phyloP scores from a whole-genome alignment of 2,113 vertebrate genomes.

The Chaetops frenatus region DNA sequence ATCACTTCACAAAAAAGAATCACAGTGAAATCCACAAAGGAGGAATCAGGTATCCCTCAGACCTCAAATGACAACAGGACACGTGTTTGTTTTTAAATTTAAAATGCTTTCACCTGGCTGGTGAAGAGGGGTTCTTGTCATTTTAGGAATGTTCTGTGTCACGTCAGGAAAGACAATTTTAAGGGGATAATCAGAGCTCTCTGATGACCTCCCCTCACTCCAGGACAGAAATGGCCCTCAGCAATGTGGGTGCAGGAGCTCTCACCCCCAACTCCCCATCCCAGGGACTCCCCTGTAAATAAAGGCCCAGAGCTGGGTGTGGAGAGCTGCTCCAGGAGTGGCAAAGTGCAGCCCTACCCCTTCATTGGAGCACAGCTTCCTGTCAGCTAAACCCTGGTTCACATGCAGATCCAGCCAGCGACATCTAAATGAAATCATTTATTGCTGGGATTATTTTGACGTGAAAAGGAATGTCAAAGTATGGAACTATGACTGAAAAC shows the following conservation, averaged over 20 bases:
- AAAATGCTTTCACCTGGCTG: not conserved
- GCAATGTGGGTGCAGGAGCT: not conserved
- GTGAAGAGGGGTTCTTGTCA: not conserved
- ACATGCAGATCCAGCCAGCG: not conserved
- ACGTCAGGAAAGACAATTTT: not conserved
- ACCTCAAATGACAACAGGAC: not conserved
- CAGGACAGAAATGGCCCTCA: not conserved
- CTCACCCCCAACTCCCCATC: not conserved
- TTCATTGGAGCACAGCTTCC: not conserved
- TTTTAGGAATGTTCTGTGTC: not conserved
- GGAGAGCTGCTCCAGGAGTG: not conserved
- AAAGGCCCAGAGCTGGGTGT: not conserved
- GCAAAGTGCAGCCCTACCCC: not conserved
- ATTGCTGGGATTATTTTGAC: not conserved
- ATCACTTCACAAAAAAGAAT: not conserved
- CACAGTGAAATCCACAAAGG: not conserved
- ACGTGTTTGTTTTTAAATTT: rapidly evolving
- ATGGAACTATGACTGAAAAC: not conserved
- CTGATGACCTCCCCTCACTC: not conserved
- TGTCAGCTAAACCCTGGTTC: not conserved
- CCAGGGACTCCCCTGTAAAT: not conserved
- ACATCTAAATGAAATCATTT: conserved; percentile 3
- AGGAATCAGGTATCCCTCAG: not conserved
- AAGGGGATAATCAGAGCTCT: not conserved
- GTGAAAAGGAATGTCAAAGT: conserved; percentile 5